Percentiles rank a stretch among this genome's conserved stretches.
phyloP scores from a whole-genome alignment of 2,113 vertebrate genomes.

The Dipodomys merriami region DNA sequence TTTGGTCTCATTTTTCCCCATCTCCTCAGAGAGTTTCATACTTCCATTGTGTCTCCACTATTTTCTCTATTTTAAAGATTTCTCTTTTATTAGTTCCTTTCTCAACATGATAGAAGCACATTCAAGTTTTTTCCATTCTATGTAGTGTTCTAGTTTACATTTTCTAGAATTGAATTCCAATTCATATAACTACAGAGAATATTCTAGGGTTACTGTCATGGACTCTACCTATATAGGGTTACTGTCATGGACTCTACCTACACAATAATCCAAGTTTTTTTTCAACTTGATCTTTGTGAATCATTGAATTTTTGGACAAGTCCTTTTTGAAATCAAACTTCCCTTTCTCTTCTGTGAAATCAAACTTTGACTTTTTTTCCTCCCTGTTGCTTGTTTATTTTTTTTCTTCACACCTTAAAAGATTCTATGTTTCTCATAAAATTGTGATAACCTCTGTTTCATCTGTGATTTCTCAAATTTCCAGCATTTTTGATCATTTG shows the following conservation, averaged over 20 bases:
- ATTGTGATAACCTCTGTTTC: neutral
- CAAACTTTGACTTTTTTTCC: constrained; percentile 2
- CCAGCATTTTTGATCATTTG: neutral
- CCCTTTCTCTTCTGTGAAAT: neutral
- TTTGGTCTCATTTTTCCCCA: neutral
- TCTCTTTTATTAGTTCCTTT: neutral
- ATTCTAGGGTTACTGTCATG: neutral
- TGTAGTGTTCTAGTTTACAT: constrained; percentile 6
- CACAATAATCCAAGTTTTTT: constrained; percentile 30
- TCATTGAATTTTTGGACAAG: neutral
- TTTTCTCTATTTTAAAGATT: constrained; percentile 20
- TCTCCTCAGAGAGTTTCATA: neutral
- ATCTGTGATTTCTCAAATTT: neutral
- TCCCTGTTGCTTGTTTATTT: neutral
- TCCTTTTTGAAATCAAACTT: neutral
- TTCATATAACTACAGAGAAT: neutral
- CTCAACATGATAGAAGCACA: neutral
- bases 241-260: neutral
- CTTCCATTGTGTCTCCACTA: neutral
- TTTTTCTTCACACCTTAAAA: neutral
- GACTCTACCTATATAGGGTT: neutral
- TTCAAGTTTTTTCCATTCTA: constrained; percentile 5
- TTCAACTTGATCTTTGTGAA: neutral
- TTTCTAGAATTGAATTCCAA: constrained; percentile 8
- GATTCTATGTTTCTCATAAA: neutral